Conservation (phyloP, 2,113 vertebrate species). For the Leucosticte australis region DNA sequence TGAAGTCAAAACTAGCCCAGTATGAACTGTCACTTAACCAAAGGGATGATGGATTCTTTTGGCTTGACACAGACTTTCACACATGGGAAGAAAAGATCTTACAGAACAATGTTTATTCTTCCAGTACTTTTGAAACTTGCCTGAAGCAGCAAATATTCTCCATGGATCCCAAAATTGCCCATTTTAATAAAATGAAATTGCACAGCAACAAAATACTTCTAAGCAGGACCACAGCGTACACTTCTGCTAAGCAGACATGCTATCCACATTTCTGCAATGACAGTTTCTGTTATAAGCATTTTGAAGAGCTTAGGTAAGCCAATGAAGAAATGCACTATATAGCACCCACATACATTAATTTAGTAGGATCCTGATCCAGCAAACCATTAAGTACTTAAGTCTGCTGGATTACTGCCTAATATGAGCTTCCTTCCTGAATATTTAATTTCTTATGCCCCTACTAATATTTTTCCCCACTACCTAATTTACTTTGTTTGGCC, state of each 20-base stretch:
- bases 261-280: not conserved
- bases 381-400: not conserved
- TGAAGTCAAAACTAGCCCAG: not conserved
- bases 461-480: not conserved
- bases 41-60: not conserved
- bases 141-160: not conserved
- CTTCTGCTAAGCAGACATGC: not conserved
- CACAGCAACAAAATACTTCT: not conserved
- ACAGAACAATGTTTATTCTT: not conserved
- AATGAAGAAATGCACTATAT: not conserved
- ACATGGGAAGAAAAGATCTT: not conserved
- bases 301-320: not conserved
- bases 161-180: accelerated
- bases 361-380: not conserved
- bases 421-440: not conserved
- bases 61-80: not conserved
- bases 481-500: not conserved
- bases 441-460: not conserved
- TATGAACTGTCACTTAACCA: not conserved
- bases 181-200: not conserved
- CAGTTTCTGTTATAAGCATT: not conserved
- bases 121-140: not conserved
- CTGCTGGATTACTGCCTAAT: not conserved
- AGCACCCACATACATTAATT: not conserved
- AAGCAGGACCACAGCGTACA: not conserved